Percentiles rank a stretch among this genome's conserved stretches.
These are phyloP conservation scores for Podarcis raffonei DNA, from an alignment of 2,113 vertebrate genomes.

Conservation along the genomic window DNA sequence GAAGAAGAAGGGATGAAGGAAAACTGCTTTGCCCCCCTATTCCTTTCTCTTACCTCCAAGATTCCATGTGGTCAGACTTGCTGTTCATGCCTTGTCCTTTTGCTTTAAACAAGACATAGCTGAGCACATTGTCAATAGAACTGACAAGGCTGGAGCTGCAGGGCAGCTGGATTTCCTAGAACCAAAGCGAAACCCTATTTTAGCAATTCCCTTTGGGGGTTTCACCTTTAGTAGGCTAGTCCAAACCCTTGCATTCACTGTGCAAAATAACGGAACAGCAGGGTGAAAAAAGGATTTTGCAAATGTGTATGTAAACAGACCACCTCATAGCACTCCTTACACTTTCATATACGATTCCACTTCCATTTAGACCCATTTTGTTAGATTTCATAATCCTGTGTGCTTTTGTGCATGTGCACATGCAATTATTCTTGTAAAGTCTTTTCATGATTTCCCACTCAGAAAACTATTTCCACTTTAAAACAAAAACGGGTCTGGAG, in stretches of 20 bases:
- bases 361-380: neutral
- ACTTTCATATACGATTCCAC: neutral
- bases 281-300: neutral
- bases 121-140: conserved; percentile 17
- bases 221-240: neutral
- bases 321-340: neutral
- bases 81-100: conserved; percentile 23
- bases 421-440: conserved; percentile 2
- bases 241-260: conserved; percentile 2
- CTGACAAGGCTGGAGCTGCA: neutral
- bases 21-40: conserved; percentile 31
- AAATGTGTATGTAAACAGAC: neutral
- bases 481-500: neutral
- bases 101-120: conserved; percentile 11
- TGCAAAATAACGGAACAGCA: conserved; percentile 16
- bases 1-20: conserved; percentile 8
- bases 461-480: neutral
- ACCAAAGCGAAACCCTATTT: neutral
- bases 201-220: conserved; percentile 7
- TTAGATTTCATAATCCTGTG: neutral
- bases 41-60: conserved; percentile 43
- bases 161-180: conserved; percentile 2
- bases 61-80: conserved; percentile 25
- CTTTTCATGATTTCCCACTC: neutral
- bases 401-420: neutral